Evolutionary conservation across 1,140 invertebrate species (phyloP).

Genomic region (Drosophila orena): DNA sequence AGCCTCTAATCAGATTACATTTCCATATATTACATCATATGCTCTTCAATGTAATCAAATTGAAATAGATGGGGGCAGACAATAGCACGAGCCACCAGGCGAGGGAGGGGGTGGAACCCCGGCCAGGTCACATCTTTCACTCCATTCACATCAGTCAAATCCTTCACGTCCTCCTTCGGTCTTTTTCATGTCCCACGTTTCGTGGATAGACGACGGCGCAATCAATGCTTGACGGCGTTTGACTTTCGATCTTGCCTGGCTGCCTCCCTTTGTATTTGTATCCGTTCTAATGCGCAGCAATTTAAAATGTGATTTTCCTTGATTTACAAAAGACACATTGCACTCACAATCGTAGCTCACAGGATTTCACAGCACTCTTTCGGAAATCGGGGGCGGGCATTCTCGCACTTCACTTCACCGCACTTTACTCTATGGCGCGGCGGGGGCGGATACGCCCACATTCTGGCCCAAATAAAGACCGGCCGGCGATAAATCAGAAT

Average conservation of each 20-base stretch:
- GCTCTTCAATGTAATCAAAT: slow-evolving; percentile 60
- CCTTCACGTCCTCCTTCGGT: slow-evolving; percentile 35
- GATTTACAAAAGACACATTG: slow-evolving; percentile 82
- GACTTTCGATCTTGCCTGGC: slow-evolving; percentile 64
- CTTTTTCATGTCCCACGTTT: slow-evolving; percentile 21
- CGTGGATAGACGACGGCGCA: slow-evolving; percentile 60
- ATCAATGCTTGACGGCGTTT: slow-evolving; percentile 72
- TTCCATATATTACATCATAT: slow-evolving; percentile 71
- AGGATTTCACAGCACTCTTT: slow-evolving; percentile 12
- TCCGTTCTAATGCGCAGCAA: slow-evolving; percentile 78
- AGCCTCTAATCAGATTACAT: slow-evolving; percentile 61
- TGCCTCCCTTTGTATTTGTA: slow-evolving; percentile 57
- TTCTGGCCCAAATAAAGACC: slow-evolving; percentile 42
- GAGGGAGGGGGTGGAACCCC: background rate
- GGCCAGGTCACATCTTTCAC: slow-evolving; percentile 55
- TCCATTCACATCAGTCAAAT: slow-evolving; percentile 56
- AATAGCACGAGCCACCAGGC: slow-evolving; percentile 47
- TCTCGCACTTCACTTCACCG: slow-evolving; percentile 24
- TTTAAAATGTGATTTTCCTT: slow-evolving; percentile 79
- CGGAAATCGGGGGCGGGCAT: slow-evolving; percentile 2
- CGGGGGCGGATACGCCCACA: slow-evolving; percentile 56
- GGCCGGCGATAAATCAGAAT: slow-evolving; percentile 22
- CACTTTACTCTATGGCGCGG: slow-evolving; percentile 20
- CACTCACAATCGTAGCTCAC: slow-evolving; percentile 47
- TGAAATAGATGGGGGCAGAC: slow-evolving; percentile 51